A percentile compares a stretch with the other conserved stretches of the same genome.
Conservation (phyloP, 2,888 invertebrate species). For the Timandra comae region DNA sequence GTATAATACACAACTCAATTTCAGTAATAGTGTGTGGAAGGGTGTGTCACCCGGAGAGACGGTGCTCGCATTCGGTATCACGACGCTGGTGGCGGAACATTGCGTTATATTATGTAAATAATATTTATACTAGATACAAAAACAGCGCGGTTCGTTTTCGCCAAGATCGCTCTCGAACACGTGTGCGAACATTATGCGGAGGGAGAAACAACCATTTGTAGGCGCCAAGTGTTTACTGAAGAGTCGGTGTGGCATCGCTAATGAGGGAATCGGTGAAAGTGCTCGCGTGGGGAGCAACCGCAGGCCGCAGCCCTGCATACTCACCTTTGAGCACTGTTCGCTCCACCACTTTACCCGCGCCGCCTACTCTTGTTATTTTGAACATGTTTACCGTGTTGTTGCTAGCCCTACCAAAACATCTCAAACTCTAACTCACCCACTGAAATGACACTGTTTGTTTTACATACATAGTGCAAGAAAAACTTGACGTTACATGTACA, state of each 20-base stretch:
- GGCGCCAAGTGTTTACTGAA: conserved; percentile 60
- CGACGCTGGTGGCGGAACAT: background rate
- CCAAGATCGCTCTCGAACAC: conserved; percentile 30
- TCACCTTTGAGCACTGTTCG: conserved; percentile 24
- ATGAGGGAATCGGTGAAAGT: conserved; percentile 64
- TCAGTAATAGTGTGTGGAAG: too few relatives aligned
- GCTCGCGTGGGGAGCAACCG: conserved; percentile 38
- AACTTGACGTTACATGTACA: too few relatives aligned
- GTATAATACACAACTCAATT: too few relatives aligned
- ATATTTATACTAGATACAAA: conserved; percentile 1
- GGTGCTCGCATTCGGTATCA: background rate
- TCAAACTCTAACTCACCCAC: too few relatives aligned
- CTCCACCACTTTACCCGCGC: conserved; percentile 18
- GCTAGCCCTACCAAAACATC: conserved; percentile 4
- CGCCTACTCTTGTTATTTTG: conserved; percentile 28
- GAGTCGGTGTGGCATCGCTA: conserved; percentile 58
- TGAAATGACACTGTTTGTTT: too few relatives aligned
- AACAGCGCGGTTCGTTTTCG: conserved; percentile 22
- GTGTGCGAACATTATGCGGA: conserved; percentile 29
- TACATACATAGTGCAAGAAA: too few relatives aligned
- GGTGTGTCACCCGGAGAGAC: too few relatives aligned
- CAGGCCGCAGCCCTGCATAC: conserved; percentile 32
- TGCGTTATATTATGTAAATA: background rate
- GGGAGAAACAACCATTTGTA: conserved; percentile 54
- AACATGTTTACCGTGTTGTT: conserved; percentile 19